Percentiles rank a stretch among this genome's conserved stretches.
phyloP scores from a whole-genome alignment of 2,888 invertebrate species.

The Yponomeuta evonymella region DNA sequence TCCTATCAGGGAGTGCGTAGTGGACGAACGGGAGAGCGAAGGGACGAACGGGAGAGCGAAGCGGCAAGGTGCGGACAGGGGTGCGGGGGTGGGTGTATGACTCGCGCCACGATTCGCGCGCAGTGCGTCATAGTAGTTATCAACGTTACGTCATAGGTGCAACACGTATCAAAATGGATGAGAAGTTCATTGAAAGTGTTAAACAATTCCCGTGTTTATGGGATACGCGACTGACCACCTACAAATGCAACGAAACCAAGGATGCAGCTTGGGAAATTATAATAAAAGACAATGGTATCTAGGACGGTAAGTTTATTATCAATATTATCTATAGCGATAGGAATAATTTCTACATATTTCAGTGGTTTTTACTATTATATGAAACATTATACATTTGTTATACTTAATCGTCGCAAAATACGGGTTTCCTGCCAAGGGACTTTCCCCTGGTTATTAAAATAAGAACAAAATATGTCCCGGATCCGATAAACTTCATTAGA shows the following conservation, averaged over 20 bases:
- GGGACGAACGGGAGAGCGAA: constrained; percentile 1
- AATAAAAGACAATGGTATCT: constrained; percentile 10
- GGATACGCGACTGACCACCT: constrained; percentile 7
- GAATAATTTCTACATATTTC: constrained; percentile 18
- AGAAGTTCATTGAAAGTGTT: constrained; percentile 7
- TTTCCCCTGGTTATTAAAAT: constrained; percentile 18
- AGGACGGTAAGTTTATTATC: constrained; percentile 15
- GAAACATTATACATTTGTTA: constrained; percentile 17
- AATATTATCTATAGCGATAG: constrained; percentile 18
- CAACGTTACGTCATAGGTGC: constrained; percentile 7
- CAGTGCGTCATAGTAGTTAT: constrained; percentile 6
- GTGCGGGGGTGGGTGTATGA: constrained; percentile 7
- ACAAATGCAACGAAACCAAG: constrained; percentile 16
- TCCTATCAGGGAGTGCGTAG: neutral
- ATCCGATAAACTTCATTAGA: constrained; percentile 7
- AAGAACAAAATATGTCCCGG: constrained; percentile 7
- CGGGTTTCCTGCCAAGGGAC: constrained; percentile 17
- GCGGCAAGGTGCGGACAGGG: constrained; percentile 5
- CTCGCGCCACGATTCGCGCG: constrained; percentile 7
- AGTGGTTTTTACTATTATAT: constrained; percentile 17
- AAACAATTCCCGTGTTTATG: constrained; percentile 7
- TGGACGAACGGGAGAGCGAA: constrained; percentile 7
- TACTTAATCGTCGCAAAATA: constrained; percentile 18
- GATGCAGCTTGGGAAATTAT: constrained; percentile 17
- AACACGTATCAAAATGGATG: neutral